phyloP scores from a whole-genome alignment of 2,888 invertebrate species.

The Odontomyia ornata region DNA sequence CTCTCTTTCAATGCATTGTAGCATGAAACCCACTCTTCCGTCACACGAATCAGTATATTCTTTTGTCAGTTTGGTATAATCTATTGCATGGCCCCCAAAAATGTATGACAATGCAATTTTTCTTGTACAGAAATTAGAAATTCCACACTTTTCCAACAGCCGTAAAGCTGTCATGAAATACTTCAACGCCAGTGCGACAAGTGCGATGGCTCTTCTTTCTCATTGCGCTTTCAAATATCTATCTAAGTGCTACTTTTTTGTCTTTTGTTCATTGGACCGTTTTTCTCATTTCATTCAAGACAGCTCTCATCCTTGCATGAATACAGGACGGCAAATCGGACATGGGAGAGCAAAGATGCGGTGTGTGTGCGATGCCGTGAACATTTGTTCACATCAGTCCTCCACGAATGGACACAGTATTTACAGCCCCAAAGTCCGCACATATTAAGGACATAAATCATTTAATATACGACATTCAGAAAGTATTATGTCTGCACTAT shows the following conservation, averaged over 20 bases:
- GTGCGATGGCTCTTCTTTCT: constrained; percentile 28
- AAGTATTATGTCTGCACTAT: constrained; percentile 22
- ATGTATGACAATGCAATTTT: constrained; percentile 34
- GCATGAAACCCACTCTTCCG: not conserved
- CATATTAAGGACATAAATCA: constrained; percentile 51
- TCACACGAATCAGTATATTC: not conserved
- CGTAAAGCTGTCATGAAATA: constrained; percentile 41
- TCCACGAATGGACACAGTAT: constrained; percentile 38
- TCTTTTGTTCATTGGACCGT: not conserved
- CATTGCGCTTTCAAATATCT: constrained; percentile 30
- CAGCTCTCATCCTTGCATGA: not conserved
- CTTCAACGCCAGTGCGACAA: constrained; percentile 40
- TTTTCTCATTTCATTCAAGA: constrained; percentile 34
- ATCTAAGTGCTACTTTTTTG: not conserved
- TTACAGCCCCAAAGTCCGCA: constrained; percentile 47
- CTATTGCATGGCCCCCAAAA: not conserved
- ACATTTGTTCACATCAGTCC: constrained; percentile 37
- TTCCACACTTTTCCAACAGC: constrained; percentile 37
- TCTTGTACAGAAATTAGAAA: constrained; percentile 39
- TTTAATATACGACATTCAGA: constrained; percentile 45
- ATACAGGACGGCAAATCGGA: no score
- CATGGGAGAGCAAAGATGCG: not conserved
- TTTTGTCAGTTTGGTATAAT: not conserved
- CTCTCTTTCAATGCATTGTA: no score
- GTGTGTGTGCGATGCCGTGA: constrained; percentile 30